These are phyloP conservation scores for Heteronetta atricapilla DNA, from an alignment of 2,113 vertebrate species.

Conservation along the genomic window DNA sequence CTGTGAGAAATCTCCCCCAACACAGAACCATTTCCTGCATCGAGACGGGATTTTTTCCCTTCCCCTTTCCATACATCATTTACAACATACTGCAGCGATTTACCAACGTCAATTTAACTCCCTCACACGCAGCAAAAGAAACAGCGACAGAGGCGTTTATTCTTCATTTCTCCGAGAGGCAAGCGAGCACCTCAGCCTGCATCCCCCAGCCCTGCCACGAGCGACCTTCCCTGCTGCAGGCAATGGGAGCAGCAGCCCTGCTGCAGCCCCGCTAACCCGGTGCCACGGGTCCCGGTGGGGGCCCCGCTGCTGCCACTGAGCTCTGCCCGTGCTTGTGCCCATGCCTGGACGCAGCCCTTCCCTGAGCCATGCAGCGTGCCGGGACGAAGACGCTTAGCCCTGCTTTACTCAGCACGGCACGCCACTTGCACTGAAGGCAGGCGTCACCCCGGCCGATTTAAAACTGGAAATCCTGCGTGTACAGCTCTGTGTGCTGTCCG, in stretches of 20 bases:
- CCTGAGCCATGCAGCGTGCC: neutral
- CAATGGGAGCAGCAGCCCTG: neutral
- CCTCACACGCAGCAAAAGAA: neutral
- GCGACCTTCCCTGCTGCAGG: neutral
- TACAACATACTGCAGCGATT: slow-evolving; percentile 37
- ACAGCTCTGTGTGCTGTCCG: fast-evolving
- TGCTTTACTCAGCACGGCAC: neutral
- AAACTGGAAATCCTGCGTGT: neutral
- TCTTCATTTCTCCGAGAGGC: neutral
- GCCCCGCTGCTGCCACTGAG: fast-evolving
- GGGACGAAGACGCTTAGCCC: neutral
- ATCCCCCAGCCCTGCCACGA: neutral
- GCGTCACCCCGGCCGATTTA: neutral
- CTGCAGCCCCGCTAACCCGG: neutral
- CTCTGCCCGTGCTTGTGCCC: neutral
- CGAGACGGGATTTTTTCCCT: neutral
- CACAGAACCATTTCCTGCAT: neutral
- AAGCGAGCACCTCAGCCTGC: neutral
- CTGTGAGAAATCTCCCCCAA: neutral
- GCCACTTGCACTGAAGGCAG: neutral
- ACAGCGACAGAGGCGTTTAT: neutral
- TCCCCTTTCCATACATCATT: slow-evolving; percentile 47
- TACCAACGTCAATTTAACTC: slow-evolving; percentile 4
- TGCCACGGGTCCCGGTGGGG: fast-evolving
- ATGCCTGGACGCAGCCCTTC: neutral